Evolutionary conservation across 23 tunicate genomes (phyloP).

Genomic region (Styela plicata): DNA sequence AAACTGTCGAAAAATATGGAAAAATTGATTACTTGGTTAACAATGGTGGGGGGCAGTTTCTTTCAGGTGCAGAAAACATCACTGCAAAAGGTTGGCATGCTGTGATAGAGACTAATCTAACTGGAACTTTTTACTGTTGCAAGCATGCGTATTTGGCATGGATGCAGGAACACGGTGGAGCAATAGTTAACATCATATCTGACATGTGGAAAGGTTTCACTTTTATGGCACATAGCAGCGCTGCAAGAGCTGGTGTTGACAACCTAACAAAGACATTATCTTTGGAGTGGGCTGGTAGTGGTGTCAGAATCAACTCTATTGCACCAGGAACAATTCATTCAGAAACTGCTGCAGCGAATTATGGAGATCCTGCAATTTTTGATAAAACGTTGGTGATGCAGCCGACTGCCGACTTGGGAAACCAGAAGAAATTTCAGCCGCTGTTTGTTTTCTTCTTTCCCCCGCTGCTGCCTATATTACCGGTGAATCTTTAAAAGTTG

Average conservation of each 20-base stretch:
- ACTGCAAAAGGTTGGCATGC: conserved; percentile 46
- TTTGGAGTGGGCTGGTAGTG: conserved; percentile 43
- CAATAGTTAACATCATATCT: conserved; percentile 35
- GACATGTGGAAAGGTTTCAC: conserved; percentile 33
- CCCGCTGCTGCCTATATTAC: conserved; percentile 35
- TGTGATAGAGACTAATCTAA: conserved; percentile 41
- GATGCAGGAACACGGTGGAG: conserved; percentile 49
- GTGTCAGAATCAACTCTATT: conserved; percentile 29
- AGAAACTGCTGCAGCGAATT: conserved; percentile 45
- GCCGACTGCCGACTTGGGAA: conserved; percentile 41
- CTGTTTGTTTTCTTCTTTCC: conserved; percentile 43
- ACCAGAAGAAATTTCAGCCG: conserved; percentile 30
- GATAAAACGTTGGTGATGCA: conserved; percentile 10
- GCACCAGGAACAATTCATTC: conserved; percentile 49
- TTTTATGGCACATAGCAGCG: conserved; percentile 37
- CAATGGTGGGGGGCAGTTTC: conserved; percentile 54
- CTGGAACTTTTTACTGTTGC: conserved; percentile 40
- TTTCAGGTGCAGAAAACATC: conserved; percentile 30
- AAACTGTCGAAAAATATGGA: conserved; percentile 31
- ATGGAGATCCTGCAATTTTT: conserved; percentile 30
- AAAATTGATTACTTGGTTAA: conserved; percentile 34
- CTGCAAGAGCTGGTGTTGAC: conserved; percentile 46
- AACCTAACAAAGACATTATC: conserved; percentile 38
- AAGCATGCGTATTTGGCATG: conserved; percentile 27
- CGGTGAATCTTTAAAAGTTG: conserved; percentile 45